Percentiles rank a stretch among this genome's conserved stretches.
Evolutionary conservation across 2,888 invertebrate genomes (phyloP).

Genomic region (Biston stratarius): DNA sequence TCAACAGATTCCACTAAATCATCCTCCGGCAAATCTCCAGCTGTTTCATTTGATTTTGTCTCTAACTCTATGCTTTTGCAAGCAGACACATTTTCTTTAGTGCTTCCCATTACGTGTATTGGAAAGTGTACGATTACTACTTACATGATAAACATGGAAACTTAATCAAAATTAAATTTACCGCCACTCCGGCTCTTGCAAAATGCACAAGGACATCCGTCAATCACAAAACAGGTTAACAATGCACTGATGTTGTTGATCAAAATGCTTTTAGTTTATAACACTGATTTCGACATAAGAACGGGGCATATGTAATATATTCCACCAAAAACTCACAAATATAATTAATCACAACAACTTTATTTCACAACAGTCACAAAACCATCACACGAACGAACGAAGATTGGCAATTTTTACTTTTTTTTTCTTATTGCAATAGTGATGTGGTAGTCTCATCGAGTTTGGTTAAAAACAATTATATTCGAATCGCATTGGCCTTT

Average conservation of each 20-base stretch:
- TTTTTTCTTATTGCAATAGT: conserved; percentile 14
- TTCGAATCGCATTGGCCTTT: neutral
- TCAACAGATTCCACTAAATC: conserved; percentile 66
- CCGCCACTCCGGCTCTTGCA: conserved; percentile 81
- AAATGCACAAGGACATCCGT: conserved; percentile 85
- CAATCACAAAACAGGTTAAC: conserved; percentile 84
- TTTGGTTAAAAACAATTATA: neutral
- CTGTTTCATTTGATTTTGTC: conserved; percentile 61
- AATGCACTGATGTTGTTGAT: conserved; percentile 66
- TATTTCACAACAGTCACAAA: conserved; percentile 15
- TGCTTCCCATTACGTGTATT: conserved; percentile 73
- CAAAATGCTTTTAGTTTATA: conserved; percentile 7
- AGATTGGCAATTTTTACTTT: conserved; percentile 32
- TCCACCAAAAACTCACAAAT: conserved; percentile 15
- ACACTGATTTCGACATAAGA: conserved; percentile 3
- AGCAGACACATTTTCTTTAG: conserved; percentile 68
- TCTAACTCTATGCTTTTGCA: conserved; percentile 62
- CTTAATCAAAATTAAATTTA: conserved; percentile 77
- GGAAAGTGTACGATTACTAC: conserved; percentile 41
- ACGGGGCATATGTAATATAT: conserved; percentile 6
- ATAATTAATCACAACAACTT: conserved; percentile 27
- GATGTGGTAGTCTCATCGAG: neutral
- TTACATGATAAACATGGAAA: conserved; percentile 64
- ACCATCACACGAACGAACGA: conserved; percentile 27
- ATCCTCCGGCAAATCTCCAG: conserved; percentile 68